Evolutionary conservation across 2,113 vertebrate species (phyloP).

Genomic region (Hystrix brachyura): DNA sequence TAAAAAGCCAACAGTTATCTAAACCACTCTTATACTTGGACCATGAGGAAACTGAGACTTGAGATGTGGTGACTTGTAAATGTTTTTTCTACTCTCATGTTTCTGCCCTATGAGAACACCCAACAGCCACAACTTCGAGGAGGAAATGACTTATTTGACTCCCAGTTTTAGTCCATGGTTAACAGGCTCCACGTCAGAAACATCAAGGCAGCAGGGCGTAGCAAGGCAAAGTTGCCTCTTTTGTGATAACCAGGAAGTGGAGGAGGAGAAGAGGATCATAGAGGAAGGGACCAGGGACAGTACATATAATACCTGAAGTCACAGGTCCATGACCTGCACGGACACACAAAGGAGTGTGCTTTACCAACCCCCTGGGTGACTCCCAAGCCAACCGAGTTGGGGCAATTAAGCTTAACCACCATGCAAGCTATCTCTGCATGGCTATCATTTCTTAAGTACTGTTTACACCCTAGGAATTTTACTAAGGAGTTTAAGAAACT

Average conservation of each 20-base stretch:
- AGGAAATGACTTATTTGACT: background rate
- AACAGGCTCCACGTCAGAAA: background rate
- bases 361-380: background rate
- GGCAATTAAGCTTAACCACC: background rate
- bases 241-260: background rate
- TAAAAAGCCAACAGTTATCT: background rate
- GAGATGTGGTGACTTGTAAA: background rate
- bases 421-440: background rate
- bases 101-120: background rate
- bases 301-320: background rate
- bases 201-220: background rate
- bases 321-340: too few relatives aligned
- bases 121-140: background rate
- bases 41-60: background rate
- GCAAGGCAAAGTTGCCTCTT: background rate
- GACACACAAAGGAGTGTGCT: background rate
- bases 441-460: background rate
- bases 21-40: background rate
- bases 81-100: background rate
- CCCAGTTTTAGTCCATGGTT: background rate
- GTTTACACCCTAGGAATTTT: background rate
- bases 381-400: background rate
- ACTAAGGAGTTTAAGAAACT: background rate
- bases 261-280: background rate
- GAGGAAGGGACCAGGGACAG: background rate